A percentile compares a stretch with the other conserved stretches of the same genome.
These are phyloP conservation scores for Montipora foliosa DNA, from an alignment of 64 coral and sea anemone genomes.

Conservation along the genomic window DNA sequence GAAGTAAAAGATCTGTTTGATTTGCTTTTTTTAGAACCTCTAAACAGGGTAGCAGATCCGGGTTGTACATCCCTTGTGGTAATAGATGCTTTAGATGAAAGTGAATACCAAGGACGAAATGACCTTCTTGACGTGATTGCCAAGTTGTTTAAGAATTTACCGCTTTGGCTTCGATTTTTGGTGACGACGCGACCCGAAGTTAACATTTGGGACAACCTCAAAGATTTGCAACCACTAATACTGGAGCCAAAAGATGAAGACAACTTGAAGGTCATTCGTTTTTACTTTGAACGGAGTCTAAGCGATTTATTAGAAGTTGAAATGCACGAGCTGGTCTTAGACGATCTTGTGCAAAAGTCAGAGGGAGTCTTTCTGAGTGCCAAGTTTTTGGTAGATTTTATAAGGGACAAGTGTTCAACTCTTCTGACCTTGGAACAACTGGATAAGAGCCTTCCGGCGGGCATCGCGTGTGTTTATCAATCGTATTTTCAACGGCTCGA, in stretches of 20 bases:
- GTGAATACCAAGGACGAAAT: constrained; percentile 30
- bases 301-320: not conserved
- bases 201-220: not conserved
- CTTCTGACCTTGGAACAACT: not conserved
- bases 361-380: not conserved
- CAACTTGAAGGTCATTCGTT: constrained; percentile 4
- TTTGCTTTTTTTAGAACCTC: constrained; percentile 54
- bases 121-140: constrained; percentile 34
- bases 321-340: not conserved
- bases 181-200: constrained; percentile 54
- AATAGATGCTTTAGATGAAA: constrained; percentile 67
- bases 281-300: not conserved
- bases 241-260: constrained; percentile 21
- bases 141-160: constrained; percentile 15
- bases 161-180: constrained; percentile 46
- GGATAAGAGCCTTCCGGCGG: not conserved
- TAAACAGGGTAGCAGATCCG: not conserved
- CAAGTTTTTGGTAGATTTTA: not conserved
- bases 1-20: constrained; percentile 61
- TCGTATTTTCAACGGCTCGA: not conserved
- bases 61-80: constrained; percentile 4
- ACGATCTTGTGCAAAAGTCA: constrained; percentile 7
- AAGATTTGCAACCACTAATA: not conserved
- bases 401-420: not conserved
- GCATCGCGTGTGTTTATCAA: not conserved